Evolutionary conservation across 2,113 vertebrate species (phyloP), one percentile per base, ranked within the genome.

Genomic region (Amphiprion percula): DNA sequence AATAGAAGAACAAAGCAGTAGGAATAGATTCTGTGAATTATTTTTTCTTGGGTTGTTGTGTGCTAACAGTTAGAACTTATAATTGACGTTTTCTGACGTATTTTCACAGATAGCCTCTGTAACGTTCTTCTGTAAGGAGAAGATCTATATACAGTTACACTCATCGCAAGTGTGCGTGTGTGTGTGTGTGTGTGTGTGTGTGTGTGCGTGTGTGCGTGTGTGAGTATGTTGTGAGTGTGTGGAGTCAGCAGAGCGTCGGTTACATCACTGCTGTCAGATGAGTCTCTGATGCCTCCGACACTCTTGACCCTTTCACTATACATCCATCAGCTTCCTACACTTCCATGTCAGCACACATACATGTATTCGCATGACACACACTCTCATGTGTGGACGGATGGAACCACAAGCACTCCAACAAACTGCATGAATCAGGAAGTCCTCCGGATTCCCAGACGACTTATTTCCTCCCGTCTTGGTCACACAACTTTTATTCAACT

Each of bases 291-390:
- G 50, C 23, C 14, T 24, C 15, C 1, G 12, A 66, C 60, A 58
- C 37, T 19, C 63, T 24, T 37, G 11, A 73, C 62, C 68, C 72
- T 68, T 75, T 81, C 74, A 26, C 74, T 63, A 15, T n/a, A 15
- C 61, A 73, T 79, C 75, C 54, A 47, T 66, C 70, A 82, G 9
- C 77, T 46, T 74, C 65, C 47, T 5, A 46, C 62, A 70, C 61
- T 47, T 41, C 52, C 71, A 21, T 30, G 77, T 69, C 71, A 68
- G 24, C 23, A 19, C 49, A 68, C 70, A 70, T 15, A 54, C 28
- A 58, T 62, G 65, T 53, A 47, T 46, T 68, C 64, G 21, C 53
- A 21, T n/a, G 17, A 54, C 14, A 30, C 39, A 46, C 11, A 19
- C 23, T 5, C 11, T 28, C 12, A 41, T 8, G 28, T 58, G 12